Percentiles rank a stretch among this genome's conserved stretches.
phyloP scores from a whole-genome alignment of 2,797 vertebrate genomes.

The Muscicapa striata region DNA sequence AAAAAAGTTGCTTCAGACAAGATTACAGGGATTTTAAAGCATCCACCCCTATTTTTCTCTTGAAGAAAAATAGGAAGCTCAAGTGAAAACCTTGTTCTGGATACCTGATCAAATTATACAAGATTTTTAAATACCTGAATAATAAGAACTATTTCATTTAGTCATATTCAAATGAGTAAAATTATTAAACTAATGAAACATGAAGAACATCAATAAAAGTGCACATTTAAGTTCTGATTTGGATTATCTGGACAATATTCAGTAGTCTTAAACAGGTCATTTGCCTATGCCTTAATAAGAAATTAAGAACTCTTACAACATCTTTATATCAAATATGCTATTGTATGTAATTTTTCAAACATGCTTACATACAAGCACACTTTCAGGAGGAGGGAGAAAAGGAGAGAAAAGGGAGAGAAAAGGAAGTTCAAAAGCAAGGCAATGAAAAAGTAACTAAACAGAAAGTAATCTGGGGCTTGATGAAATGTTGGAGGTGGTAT shows the following conservation, averaged over 20 bases:
- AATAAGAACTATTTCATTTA: neutral
- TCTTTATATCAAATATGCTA: neutral
- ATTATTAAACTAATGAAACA: neutral
- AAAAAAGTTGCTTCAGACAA: neutral
- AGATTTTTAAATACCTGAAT: neutral
- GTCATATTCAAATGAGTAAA: neutral
- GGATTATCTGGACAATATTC: neutral
- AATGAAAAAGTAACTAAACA: neutral
- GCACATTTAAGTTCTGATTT: neutral
- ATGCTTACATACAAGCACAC: rapidly evolving
- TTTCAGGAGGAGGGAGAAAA: neutral
- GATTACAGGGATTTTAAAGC: neutral
- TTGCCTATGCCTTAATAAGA: neutral
- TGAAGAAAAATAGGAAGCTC: neutral
- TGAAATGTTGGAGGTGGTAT: neutral
- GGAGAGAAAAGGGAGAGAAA: neutral
- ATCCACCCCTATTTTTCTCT: neutral
- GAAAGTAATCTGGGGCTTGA: neutral
- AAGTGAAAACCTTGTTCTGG: neutral
- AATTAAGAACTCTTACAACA: neutral
- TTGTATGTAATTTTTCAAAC: neutral
- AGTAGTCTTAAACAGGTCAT: neutral
- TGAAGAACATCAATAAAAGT: neutral
- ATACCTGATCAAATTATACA: neutral
- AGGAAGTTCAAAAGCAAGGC: neutral